phyloP scores from a whole-genome alignment of 2,888 invertebrate species.

The Watsonalla cultraria region DNA sequence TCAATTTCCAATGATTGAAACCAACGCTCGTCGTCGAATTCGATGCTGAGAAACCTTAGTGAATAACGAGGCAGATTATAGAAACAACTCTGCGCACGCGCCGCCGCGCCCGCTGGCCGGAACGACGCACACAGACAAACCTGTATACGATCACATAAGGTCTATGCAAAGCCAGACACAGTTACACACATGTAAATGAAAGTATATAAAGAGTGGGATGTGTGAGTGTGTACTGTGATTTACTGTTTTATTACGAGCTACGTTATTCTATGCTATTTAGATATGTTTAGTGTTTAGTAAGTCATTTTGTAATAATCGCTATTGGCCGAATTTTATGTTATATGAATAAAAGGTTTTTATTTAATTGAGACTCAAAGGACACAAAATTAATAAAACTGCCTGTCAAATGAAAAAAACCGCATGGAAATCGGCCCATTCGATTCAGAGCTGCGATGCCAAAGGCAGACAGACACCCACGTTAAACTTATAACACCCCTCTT shows the following conservation, averaged over 20 bases:
- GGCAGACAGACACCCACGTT: too few relatives aligned
- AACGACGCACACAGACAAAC: slow-evolving; percentile 14
- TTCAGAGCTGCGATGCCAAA: too few relatives aligned
- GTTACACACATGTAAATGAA: background rate
- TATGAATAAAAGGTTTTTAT: too few relatives aligned
- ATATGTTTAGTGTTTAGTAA: background rate
- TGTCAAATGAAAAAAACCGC: too few relatives aligned
- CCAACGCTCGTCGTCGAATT: too few relatives aligned
- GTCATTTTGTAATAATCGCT: background rate
- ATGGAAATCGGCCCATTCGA: too few relatives aligned
- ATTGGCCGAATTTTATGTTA: background rate
- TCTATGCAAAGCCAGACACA: background rate
- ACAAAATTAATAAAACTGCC: too few relatives aligned
- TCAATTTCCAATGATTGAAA: too few relatives aligned
- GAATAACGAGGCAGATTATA: too few relatives aligned
- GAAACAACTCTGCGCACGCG: slow-evolving; percentile 31
- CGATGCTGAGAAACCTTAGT: too few relatives aligned
- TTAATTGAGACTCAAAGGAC: too few relatives aligned
- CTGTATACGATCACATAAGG: background rate
- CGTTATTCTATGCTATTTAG: background rate
- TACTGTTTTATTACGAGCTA: background rate
- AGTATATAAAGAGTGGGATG: background rate
- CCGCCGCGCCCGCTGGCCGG: slow-evolving; percentile 18
- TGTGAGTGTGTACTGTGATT: background rate
- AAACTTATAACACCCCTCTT: too few relatives aligned